These are phyloP conservation scores for Alviniconcha marisindica DNA, from an alignment of 1,140 invertebrate species.

Conservation along the genomic window DNA sequence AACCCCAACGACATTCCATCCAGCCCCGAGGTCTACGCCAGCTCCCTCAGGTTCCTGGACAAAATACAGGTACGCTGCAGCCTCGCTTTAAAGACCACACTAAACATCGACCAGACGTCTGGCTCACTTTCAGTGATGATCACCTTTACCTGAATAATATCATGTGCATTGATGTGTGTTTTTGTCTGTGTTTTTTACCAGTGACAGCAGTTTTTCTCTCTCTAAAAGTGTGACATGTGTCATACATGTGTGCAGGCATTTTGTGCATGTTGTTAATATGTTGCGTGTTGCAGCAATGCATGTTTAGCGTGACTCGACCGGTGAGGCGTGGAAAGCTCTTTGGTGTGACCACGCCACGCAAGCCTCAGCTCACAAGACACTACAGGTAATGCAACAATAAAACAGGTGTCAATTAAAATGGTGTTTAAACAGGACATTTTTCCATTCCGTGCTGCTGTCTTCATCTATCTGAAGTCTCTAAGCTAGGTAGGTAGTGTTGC, in stretches of 20 bases:
- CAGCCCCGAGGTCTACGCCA: constrained; percentile 91
- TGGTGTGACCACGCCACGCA: constrained; percentile 87
- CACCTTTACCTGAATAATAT: too few species aligned
- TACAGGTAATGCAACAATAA: constrained; percentile 78
- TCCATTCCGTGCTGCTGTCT: neutral
- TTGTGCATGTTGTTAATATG: too few species aligned
- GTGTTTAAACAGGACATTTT: neutral
- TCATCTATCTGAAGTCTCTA: too few species aligned
- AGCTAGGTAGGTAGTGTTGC: too few species aligned
- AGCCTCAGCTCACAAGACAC: constrained; percentile 94
- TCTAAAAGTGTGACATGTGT: too few species aligned
- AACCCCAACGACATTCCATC: constrained; percentile 72
- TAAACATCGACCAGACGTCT: too few species aligned
- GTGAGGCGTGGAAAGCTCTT: constrained; percentile 94
- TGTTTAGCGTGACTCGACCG: constrained; percentile 96
- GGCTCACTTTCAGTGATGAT: too few species aligned
- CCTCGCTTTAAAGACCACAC: too few species aligned
- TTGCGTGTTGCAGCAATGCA: constrained; percentile 81
- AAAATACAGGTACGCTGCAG: constrained; percentile 84
- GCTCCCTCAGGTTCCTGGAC: constrained; percentile 92
- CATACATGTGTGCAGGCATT: too few species aligned
- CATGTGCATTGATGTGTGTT: too few species aligned
- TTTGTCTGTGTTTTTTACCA: too few species aligned
- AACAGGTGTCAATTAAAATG: neutral
- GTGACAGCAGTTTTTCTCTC: too few species aligned